Percentiles rank a stretch among this genome's conserved stretches.
Evolutionary conservation across 2,888 invertebrate species (phyloP).

Genomic region (Xestia sexstrigata): DNA sequence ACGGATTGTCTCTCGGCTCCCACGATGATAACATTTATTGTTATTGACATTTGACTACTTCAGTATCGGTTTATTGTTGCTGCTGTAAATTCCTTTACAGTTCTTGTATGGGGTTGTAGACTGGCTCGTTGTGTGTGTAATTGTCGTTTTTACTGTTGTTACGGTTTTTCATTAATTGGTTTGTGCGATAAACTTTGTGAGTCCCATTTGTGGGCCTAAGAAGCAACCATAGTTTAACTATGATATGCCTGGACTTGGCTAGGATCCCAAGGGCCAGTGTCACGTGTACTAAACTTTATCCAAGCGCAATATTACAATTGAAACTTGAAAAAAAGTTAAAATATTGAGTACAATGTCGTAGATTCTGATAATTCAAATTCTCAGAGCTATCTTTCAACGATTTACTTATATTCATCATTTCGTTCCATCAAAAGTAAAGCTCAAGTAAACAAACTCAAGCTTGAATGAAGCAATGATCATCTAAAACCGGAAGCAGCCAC

Average conservation of each 20-base stretch:
- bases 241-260: background rate
- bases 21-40: slow-evolving; percentile 76
- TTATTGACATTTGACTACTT: slow-evolving; percentile 68
- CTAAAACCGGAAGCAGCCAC: slow-evolving; percentile 84
- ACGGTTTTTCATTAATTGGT: background rate
- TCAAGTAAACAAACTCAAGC: slow-evolving; percentile 43
- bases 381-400: background rate
- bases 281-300: background rate
- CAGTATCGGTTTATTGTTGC: slow-evolving; percentile 55
- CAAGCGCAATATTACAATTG: too few species aligned
- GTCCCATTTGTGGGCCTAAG: background rate
- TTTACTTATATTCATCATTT: background rate
- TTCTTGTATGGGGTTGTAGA: slow-evolving; percentile 12
- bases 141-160: background rate
- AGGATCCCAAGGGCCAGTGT: background rate
- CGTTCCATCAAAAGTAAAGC: background rate
- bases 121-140: background rate
- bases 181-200: background rate
- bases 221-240: background rate
- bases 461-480: slow-evolving; percentile 67
- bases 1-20: slow-evolving; percentile 73
- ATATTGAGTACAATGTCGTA: background rate
- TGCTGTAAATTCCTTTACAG: slow-evolving; percentile 61
- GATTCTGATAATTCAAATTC: background rate
- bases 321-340: background rate